These are phyloP conservation scores for Augochlora pura DNA, from an alignment of 1,140 invertebrate species.

Conservation along the genomic window DNA sequence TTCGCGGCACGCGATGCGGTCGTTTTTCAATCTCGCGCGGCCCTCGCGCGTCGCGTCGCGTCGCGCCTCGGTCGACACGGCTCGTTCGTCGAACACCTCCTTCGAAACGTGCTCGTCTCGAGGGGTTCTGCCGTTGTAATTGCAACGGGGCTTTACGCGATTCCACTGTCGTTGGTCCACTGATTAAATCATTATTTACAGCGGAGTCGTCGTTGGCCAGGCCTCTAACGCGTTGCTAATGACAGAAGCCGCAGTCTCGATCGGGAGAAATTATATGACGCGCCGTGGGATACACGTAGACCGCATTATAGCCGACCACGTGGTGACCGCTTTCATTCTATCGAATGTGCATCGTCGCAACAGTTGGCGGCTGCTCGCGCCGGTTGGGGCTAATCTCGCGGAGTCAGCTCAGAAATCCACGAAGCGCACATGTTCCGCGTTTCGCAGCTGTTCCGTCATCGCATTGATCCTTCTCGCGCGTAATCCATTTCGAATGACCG, in stretches of 20 bases:
- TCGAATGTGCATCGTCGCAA: slow-evolving; percentile 4
- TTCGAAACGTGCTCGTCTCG: background rate
- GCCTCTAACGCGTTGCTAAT: slow-evolving; percentile 34
- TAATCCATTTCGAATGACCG: background rate
- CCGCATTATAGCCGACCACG: slow-evolving; percentile 48
- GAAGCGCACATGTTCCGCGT: background rate
- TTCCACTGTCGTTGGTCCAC: slow-evolving; percentile 43
- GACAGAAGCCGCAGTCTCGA: background rate
- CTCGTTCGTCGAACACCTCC: background rate
- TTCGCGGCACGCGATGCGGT: no score
- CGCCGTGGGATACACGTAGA: slow-evolving; percentile 7
- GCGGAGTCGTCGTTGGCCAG: slow-evolving; percentile 11
- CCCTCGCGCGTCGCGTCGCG: no score
- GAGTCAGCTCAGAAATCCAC: background rate
- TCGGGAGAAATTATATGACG: slow-evolving; percentile 46
- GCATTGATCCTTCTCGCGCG: background rate
- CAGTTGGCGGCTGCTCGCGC: slow-evolving; percentile 6
- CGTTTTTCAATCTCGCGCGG: background rate
- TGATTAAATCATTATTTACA: slow-evolving; percentile 53
- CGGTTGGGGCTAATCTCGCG: background rate
- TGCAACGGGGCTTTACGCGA: slow-evolving; percentile 6
- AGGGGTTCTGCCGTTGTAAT: background rate
- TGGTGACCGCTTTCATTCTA: slow-evolving; percentile 44
- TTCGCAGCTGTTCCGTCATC: background rate
- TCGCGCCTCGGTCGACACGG: no score